Conservation (phyloP, 2,888 invertebrate species). For the Corbicula japonica region DNA sequence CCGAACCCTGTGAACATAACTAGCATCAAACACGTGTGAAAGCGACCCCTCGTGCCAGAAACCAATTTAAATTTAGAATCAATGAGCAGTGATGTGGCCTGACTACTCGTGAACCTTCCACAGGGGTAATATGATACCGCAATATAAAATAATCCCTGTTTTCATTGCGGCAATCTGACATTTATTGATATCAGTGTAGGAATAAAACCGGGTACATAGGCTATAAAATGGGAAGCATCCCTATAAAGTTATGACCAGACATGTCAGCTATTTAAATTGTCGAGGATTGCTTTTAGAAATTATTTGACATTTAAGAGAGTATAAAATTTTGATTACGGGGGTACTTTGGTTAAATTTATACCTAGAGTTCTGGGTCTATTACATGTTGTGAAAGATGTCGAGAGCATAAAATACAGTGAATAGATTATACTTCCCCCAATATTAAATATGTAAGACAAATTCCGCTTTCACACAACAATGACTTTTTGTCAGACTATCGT, state of each 20-base stretch:
- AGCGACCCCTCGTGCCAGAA: constrained; percentile 39
- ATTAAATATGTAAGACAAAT: too few species aligned
- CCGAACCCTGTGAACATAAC: constrained; percentile 43
- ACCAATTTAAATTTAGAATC: constrained; percentile 36
- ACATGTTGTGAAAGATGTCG: too few species aligned
- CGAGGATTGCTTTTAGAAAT: constrained; percentile 27
- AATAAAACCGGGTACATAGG: constrained; percentile 29
- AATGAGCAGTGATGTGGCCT: constrained; percentile 33
- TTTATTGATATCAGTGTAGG: constrained; percentile 25
- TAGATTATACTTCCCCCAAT: too few species aligned
- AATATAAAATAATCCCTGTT: constrained; percentile 36
- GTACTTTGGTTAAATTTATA: constrained; percentile 12
- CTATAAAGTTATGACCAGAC: constrained; percentile 24
- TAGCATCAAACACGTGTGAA: constrained; percentile 47
- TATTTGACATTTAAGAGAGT: constrained; percentile 34
- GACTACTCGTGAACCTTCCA: constrained; percentile 37
- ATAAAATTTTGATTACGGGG: constrained; percentile 16
- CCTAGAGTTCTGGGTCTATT: too few species aligned
- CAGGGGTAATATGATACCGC: constrained; percentile 25
- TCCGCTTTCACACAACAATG: too few species aligned
- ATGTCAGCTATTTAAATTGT: constrained; percentile 39
- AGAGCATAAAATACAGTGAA: too few species aligned
- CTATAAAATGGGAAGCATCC: constrained; percentile 25
- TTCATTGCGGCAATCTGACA: constrained; percentile 38
- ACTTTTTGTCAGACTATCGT: too few species aligned